These are phyloP conservation scores for Vireo griseus DNA, from an alignment of 2,797 vertebrate species.

Conservation along the genomic window DNA sequence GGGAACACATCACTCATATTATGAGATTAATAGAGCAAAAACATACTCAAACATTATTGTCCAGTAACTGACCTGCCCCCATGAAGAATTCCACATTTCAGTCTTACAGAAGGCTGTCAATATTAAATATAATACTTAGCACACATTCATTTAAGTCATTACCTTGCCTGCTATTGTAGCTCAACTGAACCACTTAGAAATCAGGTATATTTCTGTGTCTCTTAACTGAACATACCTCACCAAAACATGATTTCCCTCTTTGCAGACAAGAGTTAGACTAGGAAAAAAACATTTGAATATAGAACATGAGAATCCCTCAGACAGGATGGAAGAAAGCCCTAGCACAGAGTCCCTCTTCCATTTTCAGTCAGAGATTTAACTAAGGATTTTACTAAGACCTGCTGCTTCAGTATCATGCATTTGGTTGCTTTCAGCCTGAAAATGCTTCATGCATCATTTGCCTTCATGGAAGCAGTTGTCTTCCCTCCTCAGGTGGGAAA, in stretches of 20 bases:
- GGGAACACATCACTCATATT: not conserved
- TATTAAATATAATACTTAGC: not conserved
- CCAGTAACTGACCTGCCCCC: conserved; percentile 23
- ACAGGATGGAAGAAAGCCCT: not conserved
- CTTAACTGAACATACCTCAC: not conserved
- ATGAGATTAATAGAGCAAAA: not conserved
- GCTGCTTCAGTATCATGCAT: not conserved
- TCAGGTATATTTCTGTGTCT: not conserved
- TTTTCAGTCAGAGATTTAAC: not conserved
- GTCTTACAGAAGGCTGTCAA: conserved; percentile 5
- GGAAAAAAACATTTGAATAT: not conserved
- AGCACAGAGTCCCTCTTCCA: not conserved
- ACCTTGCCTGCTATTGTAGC: not conserved
- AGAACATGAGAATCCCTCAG: not conserved
- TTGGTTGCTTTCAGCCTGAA: conserved; percentile 14
- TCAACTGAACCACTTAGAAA: not conserved
- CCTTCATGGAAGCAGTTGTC: not conserved
- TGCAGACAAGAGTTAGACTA: not conserved
- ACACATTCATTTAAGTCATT: not conserved
- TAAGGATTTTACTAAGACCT: not conserved
- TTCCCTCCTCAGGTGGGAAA: not conserved
- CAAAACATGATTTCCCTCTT: not conserved
- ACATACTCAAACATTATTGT: not conserved
- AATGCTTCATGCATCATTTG: not conserved
- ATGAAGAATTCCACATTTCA: conserved; percentile 8